phyloP scores from a whole-genome alignment of 2,797 vertebrate species.

The Semaprochilodus insignis region DNA sequence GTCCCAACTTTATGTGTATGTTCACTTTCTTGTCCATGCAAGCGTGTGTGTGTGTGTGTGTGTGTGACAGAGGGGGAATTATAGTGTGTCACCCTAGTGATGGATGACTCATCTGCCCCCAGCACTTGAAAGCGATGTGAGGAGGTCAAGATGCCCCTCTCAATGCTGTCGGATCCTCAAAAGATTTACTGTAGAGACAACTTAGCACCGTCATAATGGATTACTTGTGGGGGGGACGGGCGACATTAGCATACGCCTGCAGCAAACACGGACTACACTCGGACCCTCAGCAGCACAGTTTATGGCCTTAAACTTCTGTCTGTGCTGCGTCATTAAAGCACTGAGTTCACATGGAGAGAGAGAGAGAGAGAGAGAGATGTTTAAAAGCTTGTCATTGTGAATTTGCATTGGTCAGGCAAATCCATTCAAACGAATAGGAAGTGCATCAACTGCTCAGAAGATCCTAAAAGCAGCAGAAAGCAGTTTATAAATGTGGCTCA shows the following conservation, averaged over 20 bases:
- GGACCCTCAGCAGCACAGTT: slow-evolving; percentile 12
- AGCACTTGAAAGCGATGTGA: slow-evolving; percentile 66
- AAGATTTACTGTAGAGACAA: slow-evolving; percentile 74
- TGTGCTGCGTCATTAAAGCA: slow-evolving; percentile 1
- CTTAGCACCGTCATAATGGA: slow-evolving; percentile 58
- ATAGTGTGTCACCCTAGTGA: slow-evolving; percentile 74
- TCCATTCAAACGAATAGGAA: not conserved
- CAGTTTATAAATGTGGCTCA: too few relatives aligned
- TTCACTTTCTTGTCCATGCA: slow-evolving; percentile 17
- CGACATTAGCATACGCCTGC: slow-evolving; percentile 47
- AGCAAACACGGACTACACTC: slow-evolving; percentile 37
- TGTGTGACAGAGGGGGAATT: slow-evolving; percentile 66
- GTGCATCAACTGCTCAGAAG: too few relatives aligned
- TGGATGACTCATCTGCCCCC: slow-evolving; percentile 73
- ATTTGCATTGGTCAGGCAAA: not conserved
- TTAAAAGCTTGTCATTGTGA: not conserved
- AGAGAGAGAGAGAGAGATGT: not conserved
- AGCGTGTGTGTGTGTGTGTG: slow-evolving; percentile 29
- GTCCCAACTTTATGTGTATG: slow-evolving; percentile 21
- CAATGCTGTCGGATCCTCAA: slow-evolving; percentile 65
- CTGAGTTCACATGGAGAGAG: not conserved
- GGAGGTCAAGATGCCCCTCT: slow-evolving; percentile 66
- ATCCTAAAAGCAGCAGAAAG: too few relatives aligned
- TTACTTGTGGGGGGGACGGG: slow-evolving; percentile 47
- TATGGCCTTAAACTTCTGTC: slow-evolving; percentile 20